These are phyloP conservation scores for Thereva nobilitata DNA, from an alignment of 2,888 invertebrate genomes.

Conservation along the genomic window DNA sequence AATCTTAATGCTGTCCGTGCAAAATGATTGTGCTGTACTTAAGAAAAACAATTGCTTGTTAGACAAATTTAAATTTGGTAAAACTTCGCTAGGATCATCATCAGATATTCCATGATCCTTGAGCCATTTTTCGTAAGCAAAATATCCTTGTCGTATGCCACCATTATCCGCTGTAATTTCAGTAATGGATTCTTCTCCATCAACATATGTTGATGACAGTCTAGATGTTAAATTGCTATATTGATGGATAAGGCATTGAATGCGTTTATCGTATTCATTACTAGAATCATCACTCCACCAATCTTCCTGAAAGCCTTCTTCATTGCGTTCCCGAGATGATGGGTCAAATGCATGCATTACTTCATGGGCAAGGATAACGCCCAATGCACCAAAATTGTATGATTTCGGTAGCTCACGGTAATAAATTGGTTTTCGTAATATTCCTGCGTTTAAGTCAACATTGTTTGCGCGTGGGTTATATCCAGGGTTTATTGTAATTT, in stretches of 20 bases:
- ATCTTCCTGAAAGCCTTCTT: background rate
- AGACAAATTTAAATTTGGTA: background rate
- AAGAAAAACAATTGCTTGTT: background rate
- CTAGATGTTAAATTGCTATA: background rate
- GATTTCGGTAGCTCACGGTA: background rate
- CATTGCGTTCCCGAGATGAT: background rate
- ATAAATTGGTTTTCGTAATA: background rate
- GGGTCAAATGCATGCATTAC: constrained; percentile 1
- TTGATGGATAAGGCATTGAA: background rate
- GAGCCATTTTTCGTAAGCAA: background rate
- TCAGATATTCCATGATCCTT: background rate
- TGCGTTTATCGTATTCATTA: background rate
- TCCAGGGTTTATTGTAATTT: background rate
- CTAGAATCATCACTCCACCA: background rate
- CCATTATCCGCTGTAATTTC: background rate
- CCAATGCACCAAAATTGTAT: background rate
- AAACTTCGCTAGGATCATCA: no score
- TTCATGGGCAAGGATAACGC: background rate
- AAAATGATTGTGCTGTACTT: background rate
- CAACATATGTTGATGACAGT: background rate
- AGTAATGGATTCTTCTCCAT: no score
- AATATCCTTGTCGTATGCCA: background rate
- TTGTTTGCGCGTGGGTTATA: background rate
- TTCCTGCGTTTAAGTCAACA: background rate
- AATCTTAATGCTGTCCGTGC: no score